phyloP scores from a whole-genome alignment of 2,797 vertebrate species.

The Pagetopsis macropterus region DNA sequence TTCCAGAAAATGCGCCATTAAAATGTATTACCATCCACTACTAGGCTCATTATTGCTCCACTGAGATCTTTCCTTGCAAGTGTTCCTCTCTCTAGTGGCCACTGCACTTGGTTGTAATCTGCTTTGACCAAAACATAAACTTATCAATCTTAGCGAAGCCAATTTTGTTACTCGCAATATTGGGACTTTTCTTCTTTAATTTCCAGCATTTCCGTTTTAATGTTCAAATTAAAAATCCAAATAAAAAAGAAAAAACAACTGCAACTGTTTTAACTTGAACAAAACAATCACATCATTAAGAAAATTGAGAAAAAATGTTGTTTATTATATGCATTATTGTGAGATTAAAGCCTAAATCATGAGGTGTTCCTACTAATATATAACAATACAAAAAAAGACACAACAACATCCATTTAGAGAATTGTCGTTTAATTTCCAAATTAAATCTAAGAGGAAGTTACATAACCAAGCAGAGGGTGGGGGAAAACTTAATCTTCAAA shows the following conservation, averaged over 20 bases:
- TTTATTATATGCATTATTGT: too few species aligned
- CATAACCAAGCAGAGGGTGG: neutral
- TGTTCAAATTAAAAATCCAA: neutral
- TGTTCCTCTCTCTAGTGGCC: neutral
- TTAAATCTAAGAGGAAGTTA: neutral
- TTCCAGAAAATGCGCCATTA: too few species aligned
- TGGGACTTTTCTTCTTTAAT: fast-evolving
- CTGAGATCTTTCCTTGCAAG: neutral
- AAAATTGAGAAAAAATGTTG: too few species aligned
- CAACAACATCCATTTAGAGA: neutral
- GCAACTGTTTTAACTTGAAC: too few species aligned
- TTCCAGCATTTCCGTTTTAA: neutral
- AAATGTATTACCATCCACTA: too few species aligned
- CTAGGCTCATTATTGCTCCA: neutral
- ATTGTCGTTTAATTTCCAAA: neutral
- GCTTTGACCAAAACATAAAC: neutral
- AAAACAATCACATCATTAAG: too few species aligned
- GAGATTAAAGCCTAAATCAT: too few species aligned
- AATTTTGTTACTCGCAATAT: neutral
- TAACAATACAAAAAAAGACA: neutral
- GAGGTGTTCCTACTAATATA: too few species aligned
- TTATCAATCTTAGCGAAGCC: neutral
- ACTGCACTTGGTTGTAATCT: neutral
- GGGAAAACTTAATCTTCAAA: neutral
- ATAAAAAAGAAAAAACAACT: neutral